Conservation (phyloP, 2,888 invertebrate genomes). For the Achlya flavicornis region DNA sequence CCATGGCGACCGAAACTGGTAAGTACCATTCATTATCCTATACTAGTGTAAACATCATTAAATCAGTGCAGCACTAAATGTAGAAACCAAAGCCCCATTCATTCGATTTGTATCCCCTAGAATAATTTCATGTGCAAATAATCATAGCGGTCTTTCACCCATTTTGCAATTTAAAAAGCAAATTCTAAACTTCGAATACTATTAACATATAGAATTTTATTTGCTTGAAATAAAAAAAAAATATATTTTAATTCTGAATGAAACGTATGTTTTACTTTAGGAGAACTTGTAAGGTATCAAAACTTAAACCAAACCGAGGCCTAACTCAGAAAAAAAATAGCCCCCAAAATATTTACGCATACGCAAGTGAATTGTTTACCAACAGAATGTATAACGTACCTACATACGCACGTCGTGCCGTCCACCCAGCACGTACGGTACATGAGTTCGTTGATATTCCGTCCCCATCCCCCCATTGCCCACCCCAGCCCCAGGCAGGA, state of each 20-base stretch:
- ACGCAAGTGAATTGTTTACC: constrained; percentile 75
- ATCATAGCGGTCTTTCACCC: constrained; percentile 16
- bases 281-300: not conserved
- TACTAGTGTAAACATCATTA: constrained; percentile 14
- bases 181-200: not conserved
- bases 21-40: constrained; percentile 39
- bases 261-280: no score
- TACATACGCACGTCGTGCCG: constrained; percentile 64
- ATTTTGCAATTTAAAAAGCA: constrained; percentile 6
- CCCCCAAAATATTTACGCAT: constrained; percentile 30
- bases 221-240: no score
- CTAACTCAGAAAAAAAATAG: constrained; percentile 21
- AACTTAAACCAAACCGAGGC: constrained; percentile 4
- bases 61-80: not conserved
- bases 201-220: no score
- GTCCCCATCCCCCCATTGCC: constrained; percentile 46
- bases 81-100: no score
- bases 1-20: constrained; percentile 83
- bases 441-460: constrained; percentile 81
- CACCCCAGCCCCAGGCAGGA: constrained; percentile 48
- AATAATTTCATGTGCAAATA: not conserved
- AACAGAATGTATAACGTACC: constrained; percentile 61
- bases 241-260: not conserved
- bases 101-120: no score
- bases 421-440: constrained; percentile 71